Evolutionary conservation across 2,113 vertebrate species (phyloP), one percentile per base, ranked within the genome.

Genomic region (Ciconia stormi): DNA sequence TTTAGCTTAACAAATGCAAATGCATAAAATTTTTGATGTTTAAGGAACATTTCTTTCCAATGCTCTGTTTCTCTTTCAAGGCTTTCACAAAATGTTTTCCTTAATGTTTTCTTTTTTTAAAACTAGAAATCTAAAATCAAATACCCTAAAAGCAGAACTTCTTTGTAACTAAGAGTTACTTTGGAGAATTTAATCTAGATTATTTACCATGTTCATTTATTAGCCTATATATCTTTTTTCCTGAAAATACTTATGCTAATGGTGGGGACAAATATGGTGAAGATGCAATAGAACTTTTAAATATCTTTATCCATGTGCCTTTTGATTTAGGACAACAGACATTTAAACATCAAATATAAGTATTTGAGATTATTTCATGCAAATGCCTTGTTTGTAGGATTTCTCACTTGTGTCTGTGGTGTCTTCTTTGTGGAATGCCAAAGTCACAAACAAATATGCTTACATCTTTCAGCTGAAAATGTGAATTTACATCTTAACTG

Each of bases 401-500:
- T 96, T 94, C 74, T 94, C 40, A 36, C 13, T 95, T 81, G 20
- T 91, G 42, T 61, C 93, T 66, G n/a, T 77, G 47, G 36, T 95
- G 65, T 92, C 82, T 89, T 78, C 76, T 59, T 85, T 36, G 67
- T 86, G 59, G n/a, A 42, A 89, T 73, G 49, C 95, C 72, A 92
- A 36, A 63, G 88, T 82, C 82, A 76, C 46, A 58, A 87, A 78
- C 50, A 58, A 87, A 78, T 34, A 55, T 4, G 27, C 66, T 92
- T 81, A 22, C 56, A 14, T 71, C 50, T 90, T 96, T 49, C 49
- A 82, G 38, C 73, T 81, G 78, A 83, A 96, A 91, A 97, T 93
- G 70, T 89, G 90, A 96, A 87, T 89, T 84, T 63, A 36, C 52
- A 82, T 96, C 79, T 38, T 71, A 66, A 92, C 72, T 56, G 91